A percentile compares a stretch with the other conserved stretches of the same genome.
Conservation (phyloP, 2,113 vertebrate species). For the Barbus barbus region DNA sequence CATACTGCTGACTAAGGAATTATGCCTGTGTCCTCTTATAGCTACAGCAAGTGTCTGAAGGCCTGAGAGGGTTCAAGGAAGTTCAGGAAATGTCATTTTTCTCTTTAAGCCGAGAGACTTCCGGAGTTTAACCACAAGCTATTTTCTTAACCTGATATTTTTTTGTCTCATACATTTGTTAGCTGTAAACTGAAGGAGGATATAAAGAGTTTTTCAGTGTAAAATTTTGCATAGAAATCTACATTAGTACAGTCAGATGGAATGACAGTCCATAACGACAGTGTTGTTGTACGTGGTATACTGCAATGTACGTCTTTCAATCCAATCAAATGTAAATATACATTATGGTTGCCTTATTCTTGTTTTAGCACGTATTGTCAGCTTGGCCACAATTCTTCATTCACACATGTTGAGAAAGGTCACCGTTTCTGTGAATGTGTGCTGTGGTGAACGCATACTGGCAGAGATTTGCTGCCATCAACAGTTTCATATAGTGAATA, state of each 20-base stretch:
- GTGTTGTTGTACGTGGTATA: not conserved
- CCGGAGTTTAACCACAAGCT: conserved; percentile 59
- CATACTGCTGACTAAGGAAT: conserved; percentile 56
- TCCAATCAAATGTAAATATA: not conserved
- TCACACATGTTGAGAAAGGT: not conserved
- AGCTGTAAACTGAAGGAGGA: not conserved
- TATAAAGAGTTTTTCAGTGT: not conserved
- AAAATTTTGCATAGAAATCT: not conserved
- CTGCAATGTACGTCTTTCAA: not conserved
- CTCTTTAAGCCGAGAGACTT: conserved; percentile 55
- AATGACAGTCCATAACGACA: not conserved
- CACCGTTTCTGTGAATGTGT: not conserved
- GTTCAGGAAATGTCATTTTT: conserved; percentile 62
- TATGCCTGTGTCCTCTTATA: conserved; percentile 44
- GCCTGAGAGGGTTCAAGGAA: conserved; percentile 53
- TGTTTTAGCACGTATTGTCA: not conserved
- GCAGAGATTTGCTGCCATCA: not conserved
- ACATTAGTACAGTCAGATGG: not conserved
- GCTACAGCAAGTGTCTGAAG: conserved; percentile 48
- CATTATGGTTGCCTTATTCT: not conserved
- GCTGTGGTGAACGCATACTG: not conserved
- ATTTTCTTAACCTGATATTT: conserved; percentile 53
- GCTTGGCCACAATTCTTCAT: not conserved
- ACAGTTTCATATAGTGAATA: not conserved
- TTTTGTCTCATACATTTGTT: not conserved